Evolutionary conservation across 2,888 invertebrate species (phyloP).

Genomic region (Platerodrilus igneus): DNA sequence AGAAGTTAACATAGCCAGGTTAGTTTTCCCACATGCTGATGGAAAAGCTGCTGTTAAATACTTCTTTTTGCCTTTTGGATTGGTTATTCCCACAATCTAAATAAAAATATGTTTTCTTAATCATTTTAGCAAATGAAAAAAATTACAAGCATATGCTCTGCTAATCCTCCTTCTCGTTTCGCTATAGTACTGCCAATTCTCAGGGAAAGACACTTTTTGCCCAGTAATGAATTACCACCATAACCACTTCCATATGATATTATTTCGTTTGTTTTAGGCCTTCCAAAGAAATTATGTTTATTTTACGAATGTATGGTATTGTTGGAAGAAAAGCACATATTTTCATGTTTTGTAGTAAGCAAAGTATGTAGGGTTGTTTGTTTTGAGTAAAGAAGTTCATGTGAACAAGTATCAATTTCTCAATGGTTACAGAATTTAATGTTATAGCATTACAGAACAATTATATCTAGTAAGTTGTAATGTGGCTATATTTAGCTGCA

Average conservation of each 20-base stretch:
- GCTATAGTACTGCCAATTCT: slow-evolving; percentile 95
- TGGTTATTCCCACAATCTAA: slow-evolving; percentile 91
- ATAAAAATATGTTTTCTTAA: slow-evolving; percentile 20
- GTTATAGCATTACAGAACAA: no score
- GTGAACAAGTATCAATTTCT: no score
- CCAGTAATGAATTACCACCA: slow-evolving; percentile 93
- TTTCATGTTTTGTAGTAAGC: no score
- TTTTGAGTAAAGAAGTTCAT: no score
- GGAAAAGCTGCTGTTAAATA: slow-evolving; percentile 99
- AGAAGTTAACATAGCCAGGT: slow-evolving; percentile 97
- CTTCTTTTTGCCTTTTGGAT: slow-evolving; percentile 80
- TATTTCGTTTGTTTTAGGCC: slow-evolving; percentile 78
- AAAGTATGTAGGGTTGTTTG: no score
- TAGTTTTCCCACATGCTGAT: slow-evolving; percentile 98
- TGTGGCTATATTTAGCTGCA: no score
- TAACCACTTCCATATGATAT: slow-evolving; percentile 93
- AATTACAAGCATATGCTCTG: slow-evolving; percentile 94
- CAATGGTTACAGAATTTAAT: no score
- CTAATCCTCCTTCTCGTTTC: slow-evolving; percentile 94
- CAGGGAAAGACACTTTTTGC: slow-evolving; percentile 97
- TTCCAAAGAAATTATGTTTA: slow-evolving; percentile 27
- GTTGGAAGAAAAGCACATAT: no score
- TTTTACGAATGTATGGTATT: no score
- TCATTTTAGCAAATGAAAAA: neutral
- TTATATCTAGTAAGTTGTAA: no score